Evolutionary conservation across 2,797 vertebrate species (phyloP).

Genomic region (Diplodus sargus): DNA sequence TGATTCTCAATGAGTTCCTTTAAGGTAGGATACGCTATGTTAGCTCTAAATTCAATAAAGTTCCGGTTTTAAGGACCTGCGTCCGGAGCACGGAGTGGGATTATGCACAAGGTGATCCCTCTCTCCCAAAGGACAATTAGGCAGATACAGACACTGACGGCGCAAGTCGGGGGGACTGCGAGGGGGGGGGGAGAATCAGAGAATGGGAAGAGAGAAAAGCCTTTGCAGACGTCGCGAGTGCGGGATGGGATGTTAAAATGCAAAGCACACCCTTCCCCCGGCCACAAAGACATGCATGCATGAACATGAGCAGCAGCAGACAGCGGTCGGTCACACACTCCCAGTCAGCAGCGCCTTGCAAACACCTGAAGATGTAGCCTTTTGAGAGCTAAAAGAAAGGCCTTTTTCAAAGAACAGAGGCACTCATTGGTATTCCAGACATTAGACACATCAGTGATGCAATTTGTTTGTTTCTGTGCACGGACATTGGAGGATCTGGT

Average conservation of each 20-base stretch:
- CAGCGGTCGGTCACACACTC: slow-evolving; percentile 50
- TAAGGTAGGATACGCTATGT: slow-evolving; percentile 24
- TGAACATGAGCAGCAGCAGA: slow-evolving; percentile 67
- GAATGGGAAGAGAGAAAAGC: slow-evolving; percentile 24
- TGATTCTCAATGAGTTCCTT: slow-evolving; percentile 57
- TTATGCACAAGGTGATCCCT: slow-evolving; percentile 52
- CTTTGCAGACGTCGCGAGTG: slow-evolving; percentile 27
- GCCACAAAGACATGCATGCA: slow-evolving; percentile 68
- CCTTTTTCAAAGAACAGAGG: not conserved
- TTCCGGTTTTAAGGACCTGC: slow-evolving; percentile 6
- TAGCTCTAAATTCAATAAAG: slow-evolving; percentile 33
- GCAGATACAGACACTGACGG: slow-evolving; percentile 26
- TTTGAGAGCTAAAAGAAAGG: slow-evolving; percentile 21
- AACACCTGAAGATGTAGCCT: slow-evolving; percentile 24
- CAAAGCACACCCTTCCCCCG: slow-evolving; percentile 70
- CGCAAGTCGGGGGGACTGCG: not conserved
- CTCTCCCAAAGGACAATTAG: slow-evolving; percentile 31
- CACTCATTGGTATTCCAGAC: slow-evolving; percentile 29
- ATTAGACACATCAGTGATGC: slow-evolving; percentile 35
- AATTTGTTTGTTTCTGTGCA: slow-evolving; percentile 11
- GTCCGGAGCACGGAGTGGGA: not conserved
- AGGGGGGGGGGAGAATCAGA: slow-evolving; percentile 13
- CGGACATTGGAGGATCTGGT: slow-evolving; percentile 4
- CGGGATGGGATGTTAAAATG: slow-evolving; percentile 67
- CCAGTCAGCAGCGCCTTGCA: slow-evolving; percentile 6